Evolutionary conservation across 30 jellyfish, hydroid and myxozoan genomes (phyloP).

Genomic region (Morbakka virulenta): DNA sequence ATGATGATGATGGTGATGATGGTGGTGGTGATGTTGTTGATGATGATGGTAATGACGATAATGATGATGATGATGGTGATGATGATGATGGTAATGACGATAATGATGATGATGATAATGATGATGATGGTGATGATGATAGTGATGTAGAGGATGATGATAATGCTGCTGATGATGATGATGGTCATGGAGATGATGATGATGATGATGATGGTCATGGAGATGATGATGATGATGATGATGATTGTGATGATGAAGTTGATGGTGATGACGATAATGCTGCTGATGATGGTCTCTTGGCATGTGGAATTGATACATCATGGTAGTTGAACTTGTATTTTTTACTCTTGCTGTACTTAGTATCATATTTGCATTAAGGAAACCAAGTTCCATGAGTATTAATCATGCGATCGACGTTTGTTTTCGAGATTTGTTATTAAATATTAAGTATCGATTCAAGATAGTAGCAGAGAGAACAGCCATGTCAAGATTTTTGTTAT

Average conservation of each 20-base stretch:
- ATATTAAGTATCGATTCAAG: too few species aligned
- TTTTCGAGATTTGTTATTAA: too few species aligned
- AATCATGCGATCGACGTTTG: too few species aligned
- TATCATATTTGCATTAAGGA: too few species aligned
- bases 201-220: not conserved
- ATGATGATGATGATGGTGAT: not conserved
- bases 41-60: not conserved
- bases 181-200: not conserved
- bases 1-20: not conserved
- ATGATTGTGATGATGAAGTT: not conserved
- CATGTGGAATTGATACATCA: too few species aligned
- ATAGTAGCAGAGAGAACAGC: too few species aligned
- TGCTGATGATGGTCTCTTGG: not conserved
- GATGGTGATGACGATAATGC: not conserved
- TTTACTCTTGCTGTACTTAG: too few species aligned
- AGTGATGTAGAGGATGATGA: not conserved
- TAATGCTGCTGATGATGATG: not conserved
- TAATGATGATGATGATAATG: not conserved
- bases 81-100: not conserved
- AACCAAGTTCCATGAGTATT: too few species aligned
- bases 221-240: not conserved
- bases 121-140: not conserved
- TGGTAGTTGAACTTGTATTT: too few species aligned
- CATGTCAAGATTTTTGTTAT: too few species aligned
- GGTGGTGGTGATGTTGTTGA: not conserved